A percentile compares a stretch with the other conserved stretches of the same genome.
phyloP scores from a whole-genome alignment of 2,797 vertebrate species.

The Phataginus tricuspis region DNA sequence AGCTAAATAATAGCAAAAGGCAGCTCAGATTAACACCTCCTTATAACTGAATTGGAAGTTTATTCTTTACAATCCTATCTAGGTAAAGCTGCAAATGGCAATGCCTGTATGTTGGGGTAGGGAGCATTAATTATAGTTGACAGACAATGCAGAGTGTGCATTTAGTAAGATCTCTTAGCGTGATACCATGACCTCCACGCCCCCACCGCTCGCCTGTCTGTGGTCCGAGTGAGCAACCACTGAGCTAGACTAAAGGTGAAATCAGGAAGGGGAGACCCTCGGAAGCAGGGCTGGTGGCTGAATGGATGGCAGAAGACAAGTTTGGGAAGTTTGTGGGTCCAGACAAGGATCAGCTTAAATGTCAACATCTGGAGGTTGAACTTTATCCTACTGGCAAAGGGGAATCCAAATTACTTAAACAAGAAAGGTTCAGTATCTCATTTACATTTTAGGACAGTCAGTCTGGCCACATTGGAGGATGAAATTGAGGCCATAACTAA shows the following conservation, averaged over 20 bases:
- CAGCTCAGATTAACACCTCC: background rate
- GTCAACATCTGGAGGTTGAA: background rate
- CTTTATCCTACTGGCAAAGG: background rate
- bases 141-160: background rate
- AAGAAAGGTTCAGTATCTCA: background rate
- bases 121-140: background rate
- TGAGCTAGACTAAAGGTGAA: background rate
- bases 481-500: background rate
- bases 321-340: background rate
- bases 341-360: background rate
- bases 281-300: background rate
- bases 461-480: background rate
- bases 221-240: background rate
- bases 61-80: background rate
- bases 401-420: background rate
- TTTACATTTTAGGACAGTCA: background rate
- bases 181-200: background rate
- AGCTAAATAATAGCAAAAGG: background rate
- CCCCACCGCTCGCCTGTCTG: background rate
- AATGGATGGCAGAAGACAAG: background rate
- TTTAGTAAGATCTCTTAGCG: background rate
- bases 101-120: background rate
- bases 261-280: background rate
- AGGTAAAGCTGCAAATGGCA: background rate
- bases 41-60: background rate